These are phyloP conservation scores for Larimichthys crocea DNA, from an alignment of 2,113 vertebrate genomes.

Conservation along the genomic window DNA sequence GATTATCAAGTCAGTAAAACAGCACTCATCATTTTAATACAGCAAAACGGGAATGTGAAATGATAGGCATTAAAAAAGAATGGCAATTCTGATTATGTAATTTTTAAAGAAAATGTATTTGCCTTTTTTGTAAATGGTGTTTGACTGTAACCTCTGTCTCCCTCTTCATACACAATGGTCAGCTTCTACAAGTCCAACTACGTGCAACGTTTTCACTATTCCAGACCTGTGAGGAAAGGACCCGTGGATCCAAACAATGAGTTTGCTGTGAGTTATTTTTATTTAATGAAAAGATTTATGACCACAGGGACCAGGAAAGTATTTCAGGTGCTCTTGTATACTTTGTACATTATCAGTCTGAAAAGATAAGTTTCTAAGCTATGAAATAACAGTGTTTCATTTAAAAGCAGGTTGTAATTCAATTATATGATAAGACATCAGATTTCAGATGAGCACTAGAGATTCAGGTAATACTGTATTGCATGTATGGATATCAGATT, in stretches of 20 bases:
- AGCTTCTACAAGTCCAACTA: conserved; percentile 99
- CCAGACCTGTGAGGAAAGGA: conserved; percentile 93
- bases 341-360: neutral
- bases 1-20: conserved; percentile 93
- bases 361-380: neutral
- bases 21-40: neutral
- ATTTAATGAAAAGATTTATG: conserved; percentile 22
- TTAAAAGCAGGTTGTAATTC: neutral
- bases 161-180: conserved; percentile 20
- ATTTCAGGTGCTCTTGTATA: neutral
- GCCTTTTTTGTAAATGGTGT: neutral
- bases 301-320: conserved; percentile 9
- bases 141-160: conserved; percentile 5
- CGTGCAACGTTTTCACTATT: conserved; percentile 96
- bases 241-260: conserved; percentile 96
- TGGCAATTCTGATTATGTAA: neutral
- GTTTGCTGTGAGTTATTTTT: conserved; percentile 90
- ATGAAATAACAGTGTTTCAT: conserved; percentile 25
- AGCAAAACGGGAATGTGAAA: conserved; percentile 1
- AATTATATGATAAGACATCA: neutral
- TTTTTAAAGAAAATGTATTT: neutral
- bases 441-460: conserved; percentile 22
- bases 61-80: neutral
- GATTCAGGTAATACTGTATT: neutral
- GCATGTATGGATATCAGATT: conserved; percentile 16